phyloP scores from a whole-genome alignment of 2,113 vertebrate species.

The Nycticryphes semicollaris region DNA sequence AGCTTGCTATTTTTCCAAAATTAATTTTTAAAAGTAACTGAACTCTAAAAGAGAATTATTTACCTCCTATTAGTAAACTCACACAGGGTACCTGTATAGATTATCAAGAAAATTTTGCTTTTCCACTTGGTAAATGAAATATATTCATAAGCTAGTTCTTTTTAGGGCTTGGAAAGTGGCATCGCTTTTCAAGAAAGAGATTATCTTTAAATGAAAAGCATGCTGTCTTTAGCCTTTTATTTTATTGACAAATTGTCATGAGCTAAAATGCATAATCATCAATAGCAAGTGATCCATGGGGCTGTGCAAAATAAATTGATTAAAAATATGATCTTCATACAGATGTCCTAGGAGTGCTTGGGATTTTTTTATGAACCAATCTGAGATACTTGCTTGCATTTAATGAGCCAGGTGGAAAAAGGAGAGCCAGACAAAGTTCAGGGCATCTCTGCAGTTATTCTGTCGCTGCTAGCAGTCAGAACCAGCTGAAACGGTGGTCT shows the following conservation, averaged over 20 bases:
- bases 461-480: neutral
- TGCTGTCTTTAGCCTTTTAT: neutral
- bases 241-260: constrained; percentile 43
- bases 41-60: neutral
- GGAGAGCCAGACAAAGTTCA: neutral
- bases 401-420: neutral
- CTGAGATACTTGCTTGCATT: neutral
- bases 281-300: constrained; percentile 31
- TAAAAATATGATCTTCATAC: constrained; percentile 13
- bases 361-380: neutral
- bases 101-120: neutral
- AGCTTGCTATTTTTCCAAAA: neutral
- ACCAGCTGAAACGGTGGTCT: neutral
- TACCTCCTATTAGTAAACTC: neutral
- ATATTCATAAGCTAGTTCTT: neutral
- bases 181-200: neutral
- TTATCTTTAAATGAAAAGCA: neutral
- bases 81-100: neutral
- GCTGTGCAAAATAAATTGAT: constrained; percentile 53
- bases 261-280: neutral
- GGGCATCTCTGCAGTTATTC: neutral
- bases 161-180: neutral
- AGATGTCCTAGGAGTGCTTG: neutral
- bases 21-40: neutral
- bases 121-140: neutral